Conservation (phyloP, 2,797 vertebrate species). For the Acrocephalus scirpaceus region DNA sequence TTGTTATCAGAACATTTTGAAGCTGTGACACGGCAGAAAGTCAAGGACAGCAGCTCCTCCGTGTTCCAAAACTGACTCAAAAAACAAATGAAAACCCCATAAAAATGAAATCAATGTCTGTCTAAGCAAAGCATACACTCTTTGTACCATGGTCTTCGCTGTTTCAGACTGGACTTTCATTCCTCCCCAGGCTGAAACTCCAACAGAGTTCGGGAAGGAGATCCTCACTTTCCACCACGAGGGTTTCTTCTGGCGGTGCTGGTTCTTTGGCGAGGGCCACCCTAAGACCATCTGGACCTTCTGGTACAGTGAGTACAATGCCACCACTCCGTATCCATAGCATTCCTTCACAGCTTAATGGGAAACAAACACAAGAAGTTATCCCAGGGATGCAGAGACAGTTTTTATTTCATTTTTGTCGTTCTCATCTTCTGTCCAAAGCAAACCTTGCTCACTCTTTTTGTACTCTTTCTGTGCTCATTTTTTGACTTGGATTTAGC, state of each 20-base stretch:
- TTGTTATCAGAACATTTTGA: neutral
- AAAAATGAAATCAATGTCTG: neutral
- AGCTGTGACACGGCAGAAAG: neutral
- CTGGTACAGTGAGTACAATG: conserved; percentile 82
- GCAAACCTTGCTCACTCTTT: neutral
- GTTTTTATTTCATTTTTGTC: neutral
- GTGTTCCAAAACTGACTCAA: neutral
- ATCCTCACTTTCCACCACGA: conserved; percentile 83
- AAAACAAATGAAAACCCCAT: neutral
- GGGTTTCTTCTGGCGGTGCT: conserved; percentile 89
- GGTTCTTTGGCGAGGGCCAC: conserved; percentile 80
- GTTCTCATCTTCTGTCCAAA: rapidly evolving
- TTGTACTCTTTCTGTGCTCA: neutral
- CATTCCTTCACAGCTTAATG: too few relatives aligned
- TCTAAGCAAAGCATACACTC: neutral
- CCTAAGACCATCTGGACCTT: conserved; percentile 81
- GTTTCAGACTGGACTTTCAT: neutral
- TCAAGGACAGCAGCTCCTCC: neutral
- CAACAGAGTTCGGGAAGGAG: neutral
- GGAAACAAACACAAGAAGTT: neutral
- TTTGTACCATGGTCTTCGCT: neutral
- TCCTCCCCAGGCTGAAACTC: neutral
- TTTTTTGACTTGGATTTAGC: neutral
- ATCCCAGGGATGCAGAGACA: neutral
- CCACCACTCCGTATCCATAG: rapidly evolving